These are phyloP conservation scores for Rhinoptilus africanus DNA, from an alignment of 2,113 vertebrate species.

Conservation along the genomic window DNA sequence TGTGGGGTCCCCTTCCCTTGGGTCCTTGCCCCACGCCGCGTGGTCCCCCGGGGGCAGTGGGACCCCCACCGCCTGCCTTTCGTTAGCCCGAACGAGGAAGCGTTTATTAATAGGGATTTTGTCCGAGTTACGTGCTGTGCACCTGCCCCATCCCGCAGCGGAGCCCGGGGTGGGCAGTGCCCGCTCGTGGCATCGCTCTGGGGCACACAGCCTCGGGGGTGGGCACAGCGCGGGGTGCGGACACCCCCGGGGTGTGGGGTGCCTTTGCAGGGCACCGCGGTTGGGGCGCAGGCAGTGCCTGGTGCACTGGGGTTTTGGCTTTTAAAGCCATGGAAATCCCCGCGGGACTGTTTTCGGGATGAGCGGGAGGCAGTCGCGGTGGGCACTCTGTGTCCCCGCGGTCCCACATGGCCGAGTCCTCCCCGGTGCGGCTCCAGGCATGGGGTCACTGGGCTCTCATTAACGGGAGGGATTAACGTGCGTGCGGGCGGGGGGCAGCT, in stretches of 20 bases:
- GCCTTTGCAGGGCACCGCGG: background rate
- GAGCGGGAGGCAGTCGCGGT: fast-evolving
- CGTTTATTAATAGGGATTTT: background rate
- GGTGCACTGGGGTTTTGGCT: background rate
- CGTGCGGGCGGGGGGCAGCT: background rate
- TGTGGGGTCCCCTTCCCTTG: background rate
- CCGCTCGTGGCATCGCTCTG: background rate
- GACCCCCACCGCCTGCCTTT: background rate
- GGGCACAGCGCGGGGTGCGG: background rate
- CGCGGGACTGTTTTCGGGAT: fast-evolving
- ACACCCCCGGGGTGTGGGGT: background rate
- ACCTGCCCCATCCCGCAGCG: background rate
- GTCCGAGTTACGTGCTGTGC: background rate
- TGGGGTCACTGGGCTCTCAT: background rate
- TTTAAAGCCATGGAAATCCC: background rate
- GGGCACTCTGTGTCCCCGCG: background rate
- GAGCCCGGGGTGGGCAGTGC: background rate
- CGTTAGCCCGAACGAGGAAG: background rate
- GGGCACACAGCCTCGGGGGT: background rate
- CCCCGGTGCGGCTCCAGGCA: fast-evolving
- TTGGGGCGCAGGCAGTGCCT: too few relatives aligned
- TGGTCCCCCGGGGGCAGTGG: background rate
- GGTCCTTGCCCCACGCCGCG: background rate
- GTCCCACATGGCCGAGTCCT: fast-evolving
- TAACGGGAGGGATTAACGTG: background rate